Base-by-base conservation (phyloP, 35 echinoderm and acorn worm species). In the Lytechinus variegatus region DNA sequence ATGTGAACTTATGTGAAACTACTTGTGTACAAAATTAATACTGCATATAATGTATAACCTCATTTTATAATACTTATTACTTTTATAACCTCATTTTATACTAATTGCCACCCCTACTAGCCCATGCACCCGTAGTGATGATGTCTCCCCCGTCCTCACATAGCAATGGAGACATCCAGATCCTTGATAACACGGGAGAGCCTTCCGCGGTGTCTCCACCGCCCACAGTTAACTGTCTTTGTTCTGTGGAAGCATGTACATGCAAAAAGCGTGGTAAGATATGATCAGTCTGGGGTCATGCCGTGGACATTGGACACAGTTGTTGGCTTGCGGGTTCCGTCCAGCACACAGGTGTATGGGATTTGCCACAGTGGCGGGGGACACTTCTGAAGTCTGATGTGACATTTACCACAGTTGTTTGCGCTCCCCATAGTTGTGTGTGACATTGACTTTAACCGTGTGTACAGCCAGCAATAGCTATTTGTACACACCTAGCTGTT, bases 151-250 rank as follows among this genome's bases (percentile, higher is more conserved):
- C 66, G 21, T 79, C 66, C 66, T 79, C 66, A 16, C 12, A 79
- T 79, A 79, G 66, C 66, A 79, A 79, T 79, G 66, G 66, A 79
- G 66, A 79, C n/a, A 24, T 79, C 19, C 66, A 79, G 66, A 79
- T 79, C 16, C 66, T 79, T 79, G 66, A 79, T 16, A 19, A 79
- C 66, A 79, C 19, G 24, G 66, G 19, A 79, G 66, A 79, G 21
- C 66, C 14, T 14, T 0, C 16, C 66, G n/a, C 66, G 7, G 66
- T 79, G 66, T 79, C 66, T 24, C 66, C 66, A 79, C 19, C 4
- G 14, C 66, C 66, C 66, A 5, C 66, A 79, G 66, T 79, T 6
- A 79, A 24, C 66, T 79, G 66, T 24, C n/a, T 24, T 8, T 79
- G 66, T 21, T 24, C 66, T 79, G 5, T 16, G 7, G 66, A 79